Percentiles rank a stretch among this genome's conserved stretches.
Evolutionary conservation across 2,888 invertebrate species (phyloP).

Genomic region (Callinectes sapidus): DNA sequence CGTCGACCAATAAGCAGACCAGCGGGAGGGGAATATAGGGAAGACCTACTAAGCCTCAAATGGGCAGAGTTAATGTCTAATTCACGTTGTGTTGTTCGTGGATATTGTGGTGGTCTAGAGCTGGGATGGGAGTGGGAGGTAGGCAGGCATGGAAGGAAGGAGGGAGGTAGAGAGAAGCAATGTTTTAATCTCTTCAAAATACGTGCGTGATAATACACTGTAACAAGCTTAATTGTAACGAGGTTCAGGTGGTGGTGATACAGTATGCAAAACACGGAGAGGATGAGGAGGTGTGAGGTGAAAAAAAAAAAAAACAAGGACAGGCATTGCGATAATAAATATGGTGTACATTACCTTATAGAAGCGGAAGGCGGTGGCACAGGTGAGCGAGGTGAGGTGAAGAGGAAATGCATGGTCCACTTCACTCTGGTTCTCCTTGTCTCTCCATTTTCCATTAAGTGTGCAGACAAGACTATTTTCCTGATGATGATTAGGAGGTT

Average conservation of each 20-base stretch:
- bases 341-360: background rate
- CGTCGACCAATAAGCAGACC: background rate
- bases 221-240: background rate
- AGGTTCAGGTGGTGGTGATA: background rate
- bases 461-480: background rate
- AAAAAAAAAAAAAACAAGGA: background rate
- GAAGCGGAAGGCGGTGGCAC: background rate
- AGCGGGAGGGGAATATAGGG: background rate
- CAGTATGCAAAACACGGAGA: background rate
- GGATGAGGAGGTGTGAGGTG: background rate
- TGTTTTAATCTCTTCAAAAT: background rate
- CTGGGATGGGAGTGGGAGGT: background rate
- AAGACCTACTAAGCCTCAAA: constrained; percentile 16
- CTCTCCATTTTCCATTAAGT: background rate
- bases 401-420: background rate
- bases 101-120: background rate
- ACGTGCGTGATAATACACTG: background rate
- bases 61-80: background rate
- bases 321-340: background rate
- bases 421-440: background rate
- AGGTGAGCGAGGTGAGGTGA: background rate
- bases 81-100: background rate
- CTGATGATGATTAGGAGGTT: background rate
- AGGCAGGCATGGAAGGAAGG: background rate
- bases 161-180: background rate